phyloP scores from a whole-genome alignment of 2,113 vertebrate species.

The Ceuthmochares aereus region DNA sequence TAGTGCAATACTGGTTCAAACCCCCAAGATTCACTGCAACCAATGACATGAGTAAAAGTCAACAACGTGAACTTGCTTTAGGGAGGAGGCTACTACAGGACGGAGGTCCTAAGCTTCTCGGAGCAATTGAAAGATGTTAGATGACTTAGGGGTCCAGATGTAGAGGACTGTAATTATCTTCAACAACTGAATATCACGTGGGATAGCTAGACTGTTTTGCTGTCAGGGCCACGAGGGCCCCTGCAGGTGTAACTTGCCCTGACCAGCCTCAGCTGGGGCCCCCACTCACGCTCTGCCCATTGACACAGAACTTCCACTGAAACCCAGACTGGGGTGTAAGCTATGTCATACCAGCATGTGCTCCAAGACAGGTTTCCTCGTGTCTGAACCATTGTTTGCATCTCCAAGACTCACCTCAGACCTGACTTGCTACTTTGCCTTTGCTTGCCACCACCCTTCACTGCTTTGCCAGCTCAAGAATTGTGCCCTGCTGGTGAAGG shows the following conservation, averaged over 20 bases:
- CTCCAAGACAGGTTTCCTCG: not conserved
- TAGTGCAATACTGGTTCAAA: not conserved
- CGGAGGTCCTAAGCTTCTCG: not conserved
- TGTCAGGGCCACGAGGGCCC: not conserved
- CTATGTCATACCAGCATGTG: not conserved
- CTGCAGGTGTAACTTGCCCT: not conserved
- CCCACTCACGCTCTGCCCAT: not conserved
- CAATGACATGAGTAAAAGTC: not conserved
- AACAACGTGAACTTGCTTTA: not conserved
- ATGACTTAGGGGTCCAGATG: not conserved
- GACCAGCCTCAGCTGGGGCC: not conserved
- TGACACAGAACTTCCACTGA: not conserved
- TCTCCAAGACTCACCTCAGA: not conserved
- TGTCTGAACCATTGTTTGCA: not conserved
- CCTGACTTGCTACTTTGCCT: not conserved
- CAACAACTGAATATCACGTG: accelerated
- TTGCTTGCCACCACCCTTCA: not conserved
- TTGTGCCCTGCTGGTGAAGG: not conserved
- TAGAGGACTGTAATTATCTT: not conserved
- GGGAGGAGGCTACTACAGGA: not conserved
- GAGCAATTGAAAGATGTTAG: not conserved
- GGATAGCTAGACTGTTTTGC: not conserved
- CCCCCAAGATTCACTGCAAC: not conserved
- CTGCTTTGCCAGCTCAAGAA: not conserved
- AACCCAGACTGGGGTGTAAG: accelerated